Evolutionary conservation across 2,113 vertebrate genomes (phyloP).

Genomic region (zebrafish (Danio rerio)): DNA sequence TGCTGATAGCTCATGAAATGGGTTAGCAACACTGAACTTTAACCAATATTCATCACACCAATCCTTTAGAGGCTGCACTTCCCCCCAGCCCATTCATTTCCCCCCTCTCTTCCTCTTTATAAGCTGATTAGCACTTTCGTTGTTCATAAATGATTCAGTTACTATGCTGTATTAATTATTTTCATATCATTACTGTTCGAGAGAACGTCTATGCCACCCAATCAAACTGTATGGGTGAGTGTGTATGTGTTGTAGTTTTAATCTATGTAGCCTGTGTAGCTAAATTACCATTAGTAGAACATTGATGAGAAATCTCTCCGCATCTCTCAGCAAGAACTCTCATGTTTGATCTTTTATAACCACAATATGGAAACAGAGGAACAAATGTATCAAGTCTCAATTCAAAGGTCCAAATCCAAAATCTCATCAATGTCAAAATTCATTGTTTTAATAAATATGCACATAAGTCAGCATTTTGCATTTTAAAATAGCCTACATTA

Average conservation of each 20-base stretch:
- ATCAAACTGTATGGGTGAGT: neutral
- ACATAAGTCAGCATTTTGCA: too few relatives aligned
- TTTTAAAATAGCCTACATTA: too few relatives aligned
- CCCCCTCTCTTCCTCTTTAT: conserved; percentile 37
- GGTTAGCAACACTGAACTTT: neutral
- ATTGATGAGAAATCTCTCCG: neutral
- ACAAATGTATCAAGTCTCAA: neutral
- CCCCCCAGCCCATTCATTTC: neutral
- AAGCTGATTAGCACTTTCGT: conserved; percentile 64
- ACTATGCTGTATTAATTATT: conserved; percentile 63
- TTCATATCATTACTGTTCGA: conserved; percentile 62
- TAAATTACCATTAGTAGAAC: conserved; percentile 3
- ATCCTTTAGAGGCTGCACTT: neutral
- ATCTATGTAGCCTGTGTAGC: neutral
- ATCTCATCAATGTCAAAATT: too few relatives aligned
- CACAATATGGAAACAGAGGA: neutral
- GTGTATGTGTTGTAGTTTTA: conserved; percentile 13
- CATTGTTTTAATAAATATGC: too few relatives aligned
- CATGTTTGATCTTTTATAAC: neutral
- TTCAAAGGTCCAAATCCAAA: too few relatives aligned
- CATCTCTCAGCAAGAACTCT: neutral
- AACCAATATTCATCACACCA: neutral
- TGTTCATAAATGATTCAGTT: conserved; percentile 66
- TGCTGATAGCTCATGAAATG: neutral
- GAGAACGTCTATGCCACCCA: conserved; percentile 19